phyloP scores from a whole-genome alignment of 2,888 invertebrate genomes.

The Leptothorax acervorum region DNA sequence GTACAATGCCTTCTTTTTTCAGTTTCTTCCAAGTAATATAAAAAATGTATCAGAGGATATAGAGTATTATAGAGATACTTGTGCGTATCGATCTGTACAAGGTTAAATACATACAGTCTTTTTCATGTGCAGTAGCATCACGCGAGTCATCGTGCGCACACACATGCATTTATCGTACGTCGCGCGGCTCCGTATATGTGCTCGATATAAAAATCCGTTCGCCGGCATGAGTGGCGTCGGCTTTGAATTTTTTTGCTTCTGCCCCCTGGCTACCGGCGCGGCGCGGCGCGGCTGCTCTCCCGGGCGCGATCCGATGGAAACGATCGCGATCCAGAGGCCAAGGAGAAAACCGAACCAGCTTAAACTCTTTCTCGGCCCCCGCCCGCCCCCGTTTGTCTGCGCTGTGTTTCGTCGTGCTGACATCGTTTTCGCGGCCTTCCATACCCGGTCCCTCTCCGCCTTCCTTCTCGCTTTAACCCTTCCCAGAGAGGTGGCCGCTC shows the following conservation, averaged over 20 bases:
- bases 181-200: constrained; percentile 31
- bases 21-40: not conserved
- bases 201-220: constrained; percentile 67
- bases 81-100: constrained; percentile 15
- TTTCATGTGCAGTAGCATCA: constrained; percentile 40
- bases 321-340: constrained; percentile 68
- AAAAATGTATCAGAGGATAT: not conserved
- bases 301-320: constrained; percentile 61
- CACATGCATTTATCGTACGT: constrained; percentile 20
- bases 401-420: constrained; percentile 67
- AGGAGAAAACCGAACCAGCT: constrained; percentile 73
- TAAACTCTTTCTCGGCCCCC: constrained; percentile 72
- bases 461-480: constrained; percentile 53
- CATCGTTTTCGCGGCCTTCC: constrained; percentile 76
- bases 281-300: constrained; percentile 58
- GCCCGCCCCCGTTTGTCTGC: constrained; percentile 68
- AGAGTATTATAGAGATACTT: constrained; percentile 2
- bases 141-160: constrained; percentile 50
- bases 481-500: constrained; percentile 15
- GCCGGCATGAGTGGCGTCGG: constrained; percentile 55
- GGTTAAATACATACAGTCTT: constrained; percentile 21
- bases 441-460: constrained; percentile 41
- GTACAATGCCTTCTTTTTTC: too few relatives aligned
- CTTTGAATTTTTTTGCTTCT: constrained; percentile 56
- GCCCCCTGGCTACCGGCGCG: constrained; percentile 61